Evolutionary conservation across 2,888 invertebrate species (phyloP).

Genomic region (Entomobrya proxima): DNA sequence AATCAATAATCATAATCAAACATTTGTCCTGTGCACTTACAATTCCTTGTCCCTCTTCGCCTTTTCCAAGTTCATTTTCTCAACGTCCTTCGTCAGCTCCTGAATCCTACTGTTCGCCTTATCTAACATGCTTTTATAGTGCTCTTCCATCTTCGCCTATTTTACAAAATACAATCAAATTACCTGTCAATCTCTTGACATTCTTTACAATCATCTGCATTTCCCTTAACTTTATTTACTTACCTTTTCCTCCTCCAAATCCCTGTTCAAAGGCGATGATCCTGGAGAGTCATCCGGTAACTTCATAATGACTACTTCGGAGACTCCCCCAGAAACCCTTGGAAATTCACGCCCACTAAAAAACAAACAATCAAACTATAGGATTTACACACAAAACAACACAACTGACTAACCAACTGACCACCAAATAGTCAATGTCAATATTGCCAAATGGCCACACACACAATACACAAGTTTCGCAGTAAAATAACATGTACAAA

Average conservation of each 20-base stretch:
- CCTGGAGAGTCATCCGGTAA: neutral
- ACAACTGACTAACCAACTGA: too few relatives aligned
- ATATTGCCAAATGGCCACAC: too few relatives aligned
- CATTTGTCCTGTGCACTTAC: neutral
- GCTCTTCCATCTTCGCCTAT: slow-evolving; percentile 3
- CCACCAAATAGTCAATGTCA: too few relatives aligned
- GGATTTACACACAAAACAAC: too few relatives aligned
- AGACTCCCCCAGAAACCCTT: neutral
- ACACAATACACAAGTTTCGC: neutral
- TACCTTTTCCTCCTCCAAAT: neutral
- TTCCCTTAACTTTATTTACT: too few relatives aligned
- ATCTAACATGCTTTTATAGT: neutral
- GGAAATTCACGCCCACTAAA: neutral
- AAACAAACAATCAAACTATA: too few relatives aligned
- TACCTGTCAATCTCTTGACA: neutral
- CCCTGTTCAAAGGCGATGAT: neutral
- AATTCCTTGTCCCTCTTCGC: slow-evolving; percentile 1
- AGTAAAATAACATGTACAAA: neutral
- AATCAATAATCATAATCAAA: neutral
- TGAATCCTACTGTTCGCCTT: neutral
- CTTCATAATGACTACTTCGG: neutral
- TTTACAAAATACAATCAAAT: neutral
- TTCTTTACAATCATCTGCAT: too few relatives aligned
- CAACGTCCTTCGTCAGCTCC: slow-evolving; percentile 8
- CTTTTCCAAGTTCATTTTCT: neutral